These are phyloP conservation scores for Melanotaenia trifasciata DNA, from an alignment of 2,797 vertebrate genomes.

Conservation along the genomic window DNA sequence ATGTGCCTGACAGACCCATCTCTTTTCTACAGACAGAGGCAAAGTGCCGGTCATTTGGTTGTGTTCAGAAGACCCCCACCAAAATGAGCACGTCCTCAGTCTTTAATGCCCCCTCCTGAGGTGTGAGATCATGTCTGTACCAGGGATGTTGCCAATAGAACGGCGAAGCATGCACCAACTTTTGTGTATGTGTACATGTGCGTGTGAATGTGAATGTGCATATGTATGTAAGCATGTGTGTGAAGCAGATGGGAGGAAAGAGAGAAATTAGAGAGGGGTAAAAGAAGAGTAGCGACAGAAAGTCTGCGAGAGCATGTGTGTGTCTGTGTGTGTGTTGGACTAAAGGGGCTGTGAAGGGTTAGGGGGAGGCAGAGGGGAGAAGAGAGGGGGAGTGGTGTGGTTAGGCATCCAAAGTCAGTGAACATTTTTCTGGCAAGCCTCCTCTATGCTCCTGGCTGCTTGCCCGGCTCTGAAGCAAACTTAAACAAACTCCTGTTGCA, in stretches of 20 bases:
- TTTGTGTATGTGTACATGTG: conserved; percentile 20
- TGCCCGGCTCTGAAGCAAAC: conserved; percentile 96
- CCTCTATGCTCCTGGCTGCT: conserved; percentile 88
- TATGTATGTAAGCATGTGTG: conserved; percentile 73
- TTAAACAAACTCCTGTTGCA: conserved; percentile 99
- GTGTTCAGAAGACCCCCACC: conserved; percentile 69
- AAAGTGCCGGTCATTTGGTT: conserved; percentile 71
- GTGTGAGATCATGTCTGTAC: conserved; percentile 76
- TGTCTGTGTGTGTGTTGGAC: conserved; percentile 67
- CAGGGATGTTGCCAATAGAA: conserved; percentile 62
- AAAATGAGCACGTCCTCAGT: conserved; percentile 69
- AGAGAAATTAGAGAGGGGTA: conserved; percentile 82
- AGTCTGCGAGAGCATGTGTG: conserved; percentile 77
- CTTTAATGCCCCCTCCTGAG: conserved; percentile 62
- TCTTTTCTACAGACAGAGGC: conserved; percentile 44
- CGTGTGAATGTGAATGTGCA: conserved; percentile 23
- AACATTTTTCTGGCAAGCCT: conserved; percentile 92
- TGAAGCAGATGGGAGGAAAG: conserved; percentile 83
- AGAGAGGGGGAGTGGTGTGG: conserved; percentile 71
- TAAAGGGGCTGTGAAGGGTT: conserved; percentile 70
- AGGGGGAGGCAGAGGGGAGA: conserved; percentile 64
- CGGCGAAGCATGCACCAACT: conserved; percentile 36
- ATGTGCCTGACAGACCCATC: conserved; percentile 21
- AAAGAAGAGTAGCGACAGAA: conserved; percentile 83
- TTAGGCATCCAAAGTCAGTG: conserved; percentile 92